phyloP scores from a whole-genome alignment of 2,888 invertebrate genomes.

The Callimorpha dominula region DNA sequence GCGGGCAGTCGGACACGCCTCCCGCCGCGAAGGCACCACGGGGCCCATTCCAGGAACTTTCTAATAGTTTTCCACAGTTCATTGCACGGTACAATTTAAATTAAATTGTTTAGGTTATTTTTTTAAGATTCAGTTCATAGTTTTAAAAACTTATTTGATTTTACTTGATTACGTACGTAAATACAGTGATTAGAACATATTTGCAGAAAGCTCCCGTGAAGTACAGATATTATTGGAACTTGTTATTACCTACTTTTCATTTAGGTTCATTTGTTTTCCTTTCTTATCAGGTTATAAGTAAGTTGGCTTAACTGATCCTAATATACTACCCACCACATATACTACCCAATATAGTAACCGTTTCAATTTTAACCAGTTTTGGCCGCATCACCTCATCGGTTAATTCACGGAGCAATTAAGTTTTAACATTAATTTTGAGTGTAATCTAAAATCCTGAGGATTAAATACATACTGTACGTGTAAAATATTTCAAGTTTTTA shows the following conservation, averaged over 20 bases:
- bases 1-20: conserved; percentile 66
- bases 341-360: too few relatives aligned
- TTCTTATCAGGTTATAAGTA: not conserved
- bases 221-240: not conserved
- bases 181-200: not conserved
- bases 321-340: too few relatives aligned
- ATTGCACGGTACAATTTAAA: conserved; percentile 65
- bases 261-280: not conserved
- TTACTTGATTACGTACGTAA: not conserved
- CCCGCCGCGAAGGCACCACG: conserved; percentile 73
- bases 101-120: conserved; percentile 58
- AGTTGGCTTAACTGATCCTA: not conserved
- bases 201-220: not conserved
- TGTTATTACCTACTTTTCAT: not conserved
- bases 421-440: too few relatives aligned
- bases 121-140: conserved; percentile 38
- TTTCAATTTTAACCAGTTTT: too few relatives aligned
- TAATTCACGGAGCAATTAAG: too few relatives aligned
- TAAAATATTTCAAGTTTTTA: too few relatives aligned
- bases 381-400: too few relatives aligned
- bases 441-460: too few relatives aligned
- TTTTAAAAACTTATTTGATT: conserved; percentile 24
- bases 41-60: conserved; percentile 70
- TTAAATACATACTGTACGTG: too few relatives aligned
- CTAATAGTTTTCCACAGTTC: conserved; percentile 76